Percentiles rank a stretch among this genome's conserved stretches.
Conservation (phyloP, 2,888 invertebrate genomes). For the Oconnorella tubifera region DNA sequence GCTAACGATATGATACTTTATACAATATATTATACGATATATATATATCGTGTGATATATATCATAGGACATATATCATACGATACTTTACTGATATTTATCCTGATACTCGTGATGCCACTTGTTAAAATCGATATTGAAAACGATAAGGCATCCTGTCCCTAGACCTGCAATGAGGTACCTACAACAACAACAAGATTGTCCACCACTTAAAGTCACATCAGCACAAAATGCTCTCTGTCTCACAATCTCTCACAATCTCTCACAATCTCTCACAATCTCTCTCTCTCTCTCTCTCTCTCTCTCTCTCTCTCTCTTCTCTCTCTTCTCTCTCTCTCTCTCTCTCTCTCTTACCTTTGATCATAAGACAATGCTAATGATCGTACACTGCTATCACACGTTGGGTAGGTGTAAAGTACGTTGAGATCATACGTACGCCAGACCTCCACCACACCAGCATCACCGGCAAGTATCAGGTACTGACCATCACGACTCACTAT, state of each 20-base stretch:
- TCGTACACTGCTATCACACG: slow-evolving; percentile 86
- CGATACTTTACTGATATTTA: slow-evolving; percentile 36
- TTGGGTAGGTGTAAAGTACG: slow-evolving; percentile 94
- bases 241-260: no score
- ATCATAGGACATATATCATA: no score
- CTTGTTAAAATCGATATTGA: slow-evolving; percentile 96
- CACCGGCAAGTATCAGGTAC: slow-evolving; percentile 95
- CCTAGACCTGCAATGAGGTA: slow-evolving; percentile 94
- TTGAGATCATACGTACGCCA: slow-evolving; percentile 97
- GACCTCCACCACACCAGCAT: slow-evolving; percentile 94
- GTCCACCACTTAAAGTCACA: no score
- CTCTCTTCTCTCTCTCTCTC: background rate
- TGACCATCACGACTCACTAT: slow-evolving; percentile 95
- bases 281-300: no score
- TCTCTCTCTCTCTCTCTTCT: no score
- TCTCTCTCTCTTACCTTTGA: slow-evolving; percentile 72
- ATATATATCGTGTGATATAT: no score
- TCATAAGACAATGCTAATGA: slow-evolving; percentile 95
- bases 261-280: no score
- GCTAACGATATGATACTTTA: no score
- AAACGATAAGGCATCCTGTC: slow-evolving; percentile 95
- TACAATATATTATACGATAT: no score
- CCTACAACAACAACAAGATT: slow-evolving; percentile 61
- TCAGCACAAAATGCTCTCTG: no score
- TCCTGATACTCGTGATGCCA: slow-evolving; percentile 60